A percentile compares a stretch with the other conserved stretches of the same genome.
Evolutionary conservation across 2,888 invertebrate genomes (phyloP).

Genomic region (Willowsia nigromaculata): DNA sequence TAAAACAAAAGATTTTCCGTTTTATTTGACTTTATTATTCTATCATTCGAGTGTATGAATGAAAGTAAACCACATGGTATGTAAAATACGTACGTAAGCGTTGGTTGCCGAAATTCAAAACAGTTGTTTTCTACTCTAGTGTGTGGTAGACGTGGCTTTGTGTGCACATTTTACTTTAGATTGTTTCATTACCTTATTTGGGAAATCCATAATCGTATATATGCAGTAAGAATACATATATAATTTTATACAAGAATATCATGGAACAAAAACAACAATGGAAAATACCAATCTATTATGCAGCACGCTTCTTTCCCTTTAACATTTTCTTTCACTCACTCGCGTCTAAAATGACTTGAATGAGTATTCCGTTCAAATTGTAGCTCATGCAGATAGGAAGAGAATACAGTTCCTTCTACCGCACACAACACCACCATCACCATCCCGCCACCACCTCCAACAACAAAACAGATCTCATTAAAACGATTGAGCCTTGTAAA

Average conservation of each 20-base stretch:
- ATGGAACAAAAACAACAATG: neutral
- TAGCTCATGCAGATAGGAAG: neutral
- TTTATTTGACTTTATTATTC: neutral
- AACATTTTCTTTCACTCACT: neutral
- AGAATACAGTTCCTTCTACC: neutral
- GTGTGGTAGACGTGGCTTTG: neutral
- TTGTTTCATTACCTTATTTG: neutral
- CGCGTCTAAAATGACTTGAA: neutral
- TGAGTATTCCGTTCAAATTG: neutral
- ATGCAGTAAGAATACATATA: neutral
- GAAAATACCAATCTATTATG: neutral
- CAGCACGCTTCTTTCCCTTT: neutral
- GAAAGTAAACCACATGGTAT: neutral
- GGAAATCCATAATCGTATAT: neutral
- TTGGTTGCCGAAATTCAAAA: neutral
- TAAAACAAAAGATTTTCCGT: neutral
- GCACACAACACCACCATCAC: conserved; percentile 23
- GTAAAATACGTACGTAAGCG: neutral
- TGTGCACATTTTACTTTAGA: neutral
- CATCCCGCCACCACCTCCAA: neutral
- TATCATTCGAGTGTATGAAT: conserved; percentile 2
- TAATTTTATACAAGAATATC: neutral
- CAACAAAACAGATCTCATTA: conserved; percentile 67
- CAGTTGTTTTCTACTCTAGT: neutral
- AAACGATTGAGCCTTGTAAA: conserved; percentile 70